Base-by-base conservation (phyloP, 1,140 invertebrate genomes). In the Phymorhynchus buccinoides region DNA sequence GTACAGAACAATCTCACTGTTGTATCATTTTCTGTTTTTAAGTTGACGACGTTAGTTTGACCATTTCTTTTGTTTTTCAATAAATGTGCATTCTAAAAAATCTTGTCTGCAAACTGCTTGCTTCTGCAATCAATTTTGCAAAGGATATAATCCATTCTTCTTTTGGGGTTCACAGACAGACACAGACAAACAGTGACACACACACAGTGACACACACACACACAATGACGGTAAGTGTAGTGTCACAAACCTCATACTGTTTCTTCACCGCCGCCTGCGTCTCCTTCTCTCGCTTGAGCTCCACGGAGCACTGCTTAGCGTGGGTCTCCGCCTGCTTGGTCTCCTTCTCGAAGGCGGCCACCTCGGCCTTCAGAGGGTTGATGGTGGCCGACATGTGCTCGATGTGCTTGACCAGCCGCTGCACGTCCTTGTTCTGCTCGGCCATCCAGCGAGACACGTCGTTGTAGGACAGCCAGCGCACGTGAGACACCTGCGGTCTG, bases 391-490 rank as follows among this genome's bases (percentile, higher is more conserved):
- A 86, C 14, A 92, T 68, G 35, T 89, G 81, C 12, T 90, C 88
- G 66, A 90, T 84, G 42, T 91, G 89, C 86, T 93, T 92, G 77
- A 85, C 89, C 30, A 93, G 91, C 1, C 90, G 44, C 37, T 85
- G 85, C n/a, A 93, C 85, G 85, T 93, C 92, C 83, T 93, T 93
- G 79, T 90, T 91, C 68, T 92, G 90, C 86, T 93, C 92, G 3
- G 86, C 81, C 44, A 89, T 89, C 92, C 92, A 93, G 22, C 90
- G 85, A 42, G 86, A 86, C 22, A 93, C 89, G 86, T 93, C 92
- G 85, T 90, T 92, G 27, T 88, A 86, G 35, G 89, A 87, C 52
- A 93, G 80, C 91, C 91, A 91, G n/a, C 92, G 89, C 0, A 91
- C 73, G 27, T 91, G 89, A 2, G 88, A 87, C 0, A 91, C 85